Evolutionary conservation across 1,140 invertebrate species (phyloP), one percentile per base, ranked within the genome.

Genomic region (Panagrolaimus sp.): DNA sequence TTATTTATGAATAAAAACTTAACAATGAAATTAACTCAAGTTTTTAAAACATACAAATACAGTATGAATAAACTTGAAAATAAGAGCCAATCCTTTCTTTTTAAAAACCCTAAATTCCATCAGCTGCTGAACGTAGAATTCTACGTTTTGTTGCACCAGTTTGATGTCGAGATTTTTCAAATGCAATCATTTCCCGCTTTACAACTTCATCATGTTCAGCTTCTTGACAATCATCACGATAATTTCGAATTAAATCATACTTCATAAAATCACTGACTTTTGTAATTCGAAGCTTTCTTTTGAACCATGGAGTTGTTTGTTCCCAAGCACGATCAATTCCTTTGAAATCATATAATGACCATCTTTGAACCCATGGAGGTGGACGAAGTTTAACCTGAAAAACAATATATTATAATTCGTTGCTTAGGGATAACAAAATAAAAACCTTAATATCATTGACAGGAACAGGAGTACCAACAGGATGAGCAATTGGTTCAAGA

Each of bases 381-480:
- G 76, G 78, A 15, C 76, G 73, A 17, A 82, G 69, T 72, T 82
- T 83, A 3, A 80, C 78, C 79, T 80, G 66, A 72, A 8, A 26
- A 63, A 24, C n/a, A n/a, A n/a, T n/a, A n/a, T n/a, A n/a, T n/a
- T n/a, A 3, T 12, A 74, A 2, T 26, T 0, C 0, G 44, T 8
- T 14, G 15, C 8, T 43, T 46, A 71, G 43, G 64, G 12, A 26
- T 65, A 43, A 38, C 14, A 38, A 26, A 17, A 17, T 6, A 72
- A 78, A 77, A 70, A 95, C 90, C 88, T 94, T 90, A 1, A 90
- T 86, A 26, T 88, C 82, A 86, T 98, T 98, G 0, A 98, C 81
- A 12, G 94, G 94, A 0, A 98, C 89, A 43, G 89, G 84, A 52
- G 87, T 84, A 63, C 88, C 91, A 83, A 92, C 90, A 14, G 90